These are phyloP conservation scores for Ptychobarbus kaznakovi DNA, from an alignment of 2,797 vertebrate genomes.

Conservation along the genomic window DNA sequence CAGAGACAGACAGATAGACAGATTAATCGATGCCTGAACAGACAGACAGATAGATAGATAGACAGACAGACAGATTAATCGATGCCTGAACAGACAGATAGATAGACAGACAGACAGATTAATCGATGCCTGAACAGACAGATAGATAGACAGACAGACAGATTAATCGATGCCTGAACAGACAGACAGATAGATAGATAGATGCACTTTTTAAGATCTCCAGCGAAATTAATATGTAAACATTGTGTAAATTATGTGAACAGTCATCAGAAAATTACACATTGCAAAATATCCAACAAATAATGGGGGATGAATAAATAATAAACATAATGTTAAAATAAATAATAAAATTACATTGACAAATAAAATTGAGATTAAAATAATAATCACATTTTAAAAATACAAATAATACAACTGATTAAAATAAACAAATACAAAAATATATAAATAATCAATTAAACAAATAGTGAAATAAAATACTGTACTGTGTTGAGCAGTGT, in stretches of 20 bases:
- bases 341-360: neutral
- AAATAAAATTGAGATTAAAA: neutral
- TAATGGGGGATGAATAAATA: neutral
- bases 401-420: neutral
- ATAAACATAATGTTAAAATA: neutral
- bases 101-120: neutral
- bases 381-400: neutral
- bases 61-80: too few relatives aligned
- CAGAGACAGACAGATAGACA: neutral
- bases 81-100: neutral
- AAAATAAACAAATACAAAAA: neutral
- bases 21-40: neutral
- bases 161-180: neutral
- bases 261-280: neutral
- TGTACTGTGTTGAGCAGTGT: neutral
- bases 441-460: too few relatives aligned
- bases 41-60: neutral
- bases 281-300: neutral
- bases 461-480: neutral
- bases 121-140: neutral
- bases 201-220: neutral
- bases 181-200: too few relatives aligned
- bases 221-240: neutral
- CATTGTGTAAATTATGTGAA: neutral
- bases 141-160: neutral